These are phyloP conservation scores for Octonoba sinensis DNA, from an alignment of 2,888 invertebrate species.

Conservation along the genomic window DNA sequence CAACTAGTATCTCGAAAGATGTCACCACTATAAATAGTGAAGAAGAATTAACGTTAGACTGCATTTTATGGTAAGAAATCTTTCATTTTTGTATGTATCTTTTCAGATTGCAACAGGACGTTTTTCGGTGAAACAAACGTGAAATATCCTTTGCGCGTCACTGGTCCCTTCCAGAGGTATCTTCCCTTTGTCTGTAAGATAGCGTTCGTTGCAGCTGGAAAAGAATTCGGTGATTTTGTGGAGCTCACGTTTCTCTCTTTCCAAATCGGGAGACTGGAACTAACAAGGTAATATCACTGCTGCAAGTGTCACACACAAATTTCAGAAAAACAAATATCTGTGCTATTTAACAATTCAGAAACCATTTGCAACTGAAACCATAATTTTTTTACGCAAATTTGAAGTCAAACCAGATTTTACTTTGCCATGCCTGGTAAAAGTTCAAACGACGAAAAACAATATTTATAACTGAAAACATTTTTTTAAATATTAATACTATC, in stretches of 20 bases:
- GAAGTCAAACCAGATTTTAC: no score
- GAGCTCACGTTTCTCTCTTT: slow-evolving; percentile 88
- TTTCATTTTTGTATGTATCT: background rate
- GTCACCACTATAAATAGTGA: no score
- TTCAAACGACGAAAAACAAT: no score
- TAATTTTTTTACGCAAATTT: no score
- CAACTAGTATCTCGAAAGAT: no score
- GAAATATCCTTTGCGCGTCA: slow-evolving; percentile 81
- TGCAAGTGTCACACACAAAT: no score
- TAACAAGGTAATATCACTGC: slow-evolving; percentile 65
- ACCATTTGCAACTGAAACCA: no score
- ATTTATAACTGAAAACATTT: no score
- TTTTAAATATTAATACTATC: no score
- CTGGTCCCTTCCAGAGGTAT: slow-evolving; percentile 81
- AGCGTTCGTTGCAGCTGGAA: slow-evolving; percentile 85
- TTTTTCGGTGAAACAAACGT: slow-evolving; percentile 85
- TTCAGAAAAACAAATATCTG: no score
- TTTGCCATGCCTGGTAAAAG: no score
- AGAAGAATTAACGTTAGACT: background rate
- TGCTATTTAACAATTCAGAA: no score
- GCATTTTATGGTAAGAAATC: background rate
- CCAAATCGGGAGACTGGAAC: slow-evolving; percentile 81
- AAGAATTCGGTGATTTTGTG: slow-evolving; percentile 83
- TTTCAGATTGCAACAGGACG: slow-evolving; percentile 84
- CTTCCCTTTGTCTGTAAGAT: slow-evolving; percentile 85